Evolutionary conservation across 2,113 vertebrate genomes (phyloP).

Genomic region (Pedionomus torquatus): DNA sequence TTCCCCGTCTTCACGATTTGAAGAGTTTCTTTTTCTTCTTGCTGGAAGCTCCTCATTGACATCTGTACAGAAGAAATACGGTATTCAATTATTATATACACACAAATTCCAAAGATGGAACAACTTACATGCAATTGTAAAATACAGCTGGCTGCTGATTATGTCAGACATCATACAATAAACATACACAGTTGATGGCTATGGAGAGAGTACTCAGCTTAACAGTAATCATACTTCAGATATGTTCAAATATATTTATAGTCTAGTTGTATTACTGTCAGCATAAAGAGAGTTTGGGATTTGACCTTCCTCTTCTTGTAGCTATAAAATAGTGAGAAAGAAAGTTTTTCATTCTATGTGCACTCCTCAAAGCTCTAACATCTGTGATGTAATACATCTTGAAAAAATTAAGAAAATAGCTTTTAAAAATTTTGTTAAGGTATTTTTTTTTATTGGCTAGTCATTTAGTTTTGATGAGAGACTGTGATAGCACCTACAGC

Average conservation of each 20-base stretch:
- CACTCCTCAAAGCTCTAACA: not conserved
- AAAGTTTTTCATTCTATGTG: not conserved
- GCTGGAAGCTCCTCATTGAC: slow-evolving; percentile 90
- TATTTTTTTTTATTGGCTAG: not conserved
- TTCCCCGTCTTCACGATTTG: slow-evolving; percentile 91
- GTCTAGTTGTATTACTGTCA: not conserved
- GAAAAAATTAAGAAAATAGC: not conserved
- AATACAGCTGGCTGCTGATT: not conserved
- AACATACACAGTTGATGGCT: not conserved
- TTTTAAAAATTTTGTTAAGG: not conserved
- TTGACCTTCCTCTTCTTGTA: not conserved
- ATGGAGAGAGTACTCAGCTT: not conserved
- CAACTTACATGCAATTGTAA: not conserved
- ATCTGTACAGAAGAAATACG: slow-evolving; percentile 77
- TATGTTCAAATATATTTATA: not conserved
- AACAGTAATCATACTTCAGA: not conserved
- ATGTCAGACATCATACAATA: not conserved
- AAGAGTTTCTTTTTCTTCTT: slow-evolving; percentile 89
- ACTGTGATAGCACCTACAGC: not conserved
- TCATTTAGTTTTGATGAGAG: not conserved
- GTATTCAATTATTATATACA: not conserved
- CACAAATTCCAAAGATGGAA: not conserved
- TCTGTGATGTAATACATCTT: not conserved
- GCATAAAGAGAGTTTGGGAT: not conserved
- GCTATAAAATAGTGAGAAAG: not conserved